Evolutionary conservation across 1,140 invertebrate species (phyloP), one percentile per base, ranked within the genome.

Genomic region (Leucophenga varia): DNA sequence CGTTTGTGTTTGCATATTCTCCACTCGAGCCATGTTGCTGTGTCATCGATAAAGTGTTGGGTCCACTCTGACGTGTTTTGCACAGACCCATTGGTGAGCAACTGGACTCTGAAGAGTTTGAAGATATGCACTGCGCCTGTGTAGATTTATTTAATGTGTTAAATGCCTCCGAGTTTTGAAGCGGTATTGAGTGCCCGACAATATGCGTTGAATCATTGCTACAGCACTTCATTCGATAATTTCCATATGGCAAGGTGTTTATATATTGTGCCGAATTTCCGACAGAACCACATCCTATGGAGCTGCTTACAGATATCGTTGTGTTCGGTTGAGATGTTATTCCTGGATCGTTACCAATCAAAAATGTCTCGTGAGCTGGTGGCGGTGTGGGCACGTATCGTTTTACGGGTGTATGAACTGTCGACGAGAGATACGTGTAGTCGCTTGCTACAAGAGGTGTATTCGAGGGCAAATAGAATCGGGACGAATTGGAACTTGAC

Each of bases 321-420:
- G 38, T 12, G n/a, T n/a, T n/a, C n/a, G n/a, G n/a, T n/a, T n/a
- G n/a, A n/a, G n/a, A n/a, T n/a, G n/a, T n/a, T n/a, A n/a, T n/a
- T n/a, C n/a, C n/a, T n/a, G n/a, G n/a, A n/a, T n/a, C n/a, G n/a
- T n/a, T n/a, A n/a, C n/a, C n/a, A n/a, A n/a, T n/a, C n/a, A n/a
- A n/a, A n/a, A n/a, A n/a, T n/a, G n/a, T n/a, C n/a, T n/a, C n/a
- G n/a, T n/a, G n/a, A n/a, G 64, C 54, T n/a, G 69, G 57, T 2
- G 72, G 72, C n/a, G 72, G 73, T 3, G 72, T 74, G 4, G 73
- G 73, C 12, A 75, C 59, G 44, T 75, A 75, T 0, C 73, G 58
- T 48, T 75, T 75, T 0, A 75, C 72, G 3, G 73, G 73, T 17
- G 73, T 75, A 37, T 75, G 73, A 9, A 72, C 72, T 9, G 70